Evolutionary conservation across 2,888 invertebrate species (phyloP).

Genomic region (Agonum fuliginosum): DNA sequence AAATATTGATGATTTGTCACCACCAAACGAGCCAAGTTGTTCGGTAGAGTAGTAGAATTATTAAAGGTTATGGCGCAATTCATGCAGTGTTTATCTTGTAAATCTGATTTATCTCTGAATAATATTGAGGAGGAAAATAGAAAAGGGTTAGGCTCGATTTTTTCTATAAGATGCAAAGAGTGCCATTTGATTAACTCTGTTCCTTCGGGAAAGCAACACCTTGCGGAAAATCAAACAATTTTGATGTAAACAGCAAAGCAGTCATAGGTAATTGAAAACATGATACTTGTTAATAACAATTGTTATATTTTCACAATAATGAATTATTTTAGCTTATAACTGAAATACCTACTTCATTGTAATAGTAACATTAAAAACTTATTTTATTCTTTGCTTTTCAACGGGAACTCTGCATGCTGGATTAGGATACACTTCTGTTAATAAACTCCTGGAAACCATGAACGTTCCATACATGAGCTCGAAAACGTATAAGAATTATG

Average conservation of each 20-base stretch:
- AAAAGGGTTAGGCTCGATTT: background rate
- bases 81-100: background rate
- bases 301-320: too few relatives aligned
- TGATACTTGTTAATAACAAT: too few relatives aligned
- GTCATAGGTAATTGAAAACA: too few relatives aligned
- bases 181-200: background rate
- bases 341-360: too few relatives aligned
- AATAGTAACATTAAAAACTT: too few relatives aligned
- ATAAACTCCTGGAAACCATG: too few relatives aligned
- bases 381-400: too few relatives aligned
- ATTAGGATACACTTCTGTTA: too few relatives aligned
- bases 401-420: too few relatives aligned
- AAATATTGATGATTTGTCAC: background rate
- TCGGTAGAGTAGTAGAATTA: background rate
- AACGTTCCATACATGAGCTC: too few relatives aligned
- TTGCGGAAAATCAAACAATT: background rate
- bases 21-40: background rate
- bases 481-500: too few relatives aligned
- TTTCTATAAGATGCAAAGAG: background rate
- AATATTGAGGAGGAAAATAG: background rate
- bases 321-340: too few relatives aligned
- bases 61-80: background rate
- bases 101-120: background rate
- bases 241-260: background rate
- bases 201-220: background rate